phyloP scores from a whole-genome alignment of 1,140 invertebrate species.

The Heliothis virescens region DNA sequence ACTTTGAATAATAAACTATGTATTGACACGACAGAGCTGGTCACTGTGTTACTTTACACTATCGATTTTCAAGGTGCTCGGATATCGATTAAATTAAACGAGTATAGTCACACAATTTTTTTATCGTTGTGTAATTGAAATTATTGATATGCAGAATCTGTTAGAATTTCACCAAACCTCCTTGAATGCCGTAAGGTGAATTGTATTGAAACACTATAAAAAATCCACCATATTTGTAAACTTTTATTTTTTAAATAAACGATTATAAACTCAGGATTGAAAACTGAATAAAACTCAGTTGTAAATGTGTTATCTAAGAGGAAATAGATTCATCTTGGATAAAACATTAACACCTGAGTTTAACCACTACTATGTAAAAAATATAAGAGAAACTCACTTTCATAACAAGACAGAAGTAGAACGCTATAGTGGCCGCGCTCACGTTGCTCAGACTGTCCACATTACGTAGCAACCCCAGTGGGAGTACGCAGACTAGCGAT shows the following conservation, averaged over 20 bases:
- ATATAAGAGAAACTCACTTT: slow-evolving; percentile 89
- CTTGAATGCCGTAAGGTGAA: too few relatives aligned
- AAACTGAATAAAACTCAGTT: too few relatives aligned
- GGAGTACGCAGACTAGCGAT: slow-evolving; percentile 95
- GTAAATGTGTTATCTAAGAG: too few relatives aligned
- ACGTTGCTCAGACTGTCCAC: slow-evolving; percentile 96
- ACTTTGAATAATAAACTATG: too few relatives aligned
- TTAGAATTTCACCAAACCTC: too few relatives aligned
- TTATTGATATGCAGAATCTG: not conserved
- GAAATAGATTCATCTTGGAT: too few relatives aligned
- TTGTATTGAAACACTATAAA: too few relatives aligned
- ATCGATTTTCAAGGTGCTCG: not conserved
- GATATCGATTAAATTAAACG: not conserved
- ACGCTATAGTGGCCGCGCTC: slow-evolving; percentile 95
- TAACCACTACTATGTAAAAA: not conserved
- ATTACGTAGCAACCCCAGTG: slow-evolving; percentile 95
- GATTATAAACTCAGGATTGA: too few relatives aligned
- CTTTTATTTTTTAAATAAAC: too few relatives aligned
- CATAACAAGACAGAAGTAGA: slow-evolving; percentile 95
- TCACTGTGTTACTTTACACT: not conserved
- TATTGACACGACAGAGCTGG: too few relatives aligned
- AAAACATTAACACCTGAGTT: too few relatives aligned
- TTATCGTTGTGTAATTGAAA: not conserved
- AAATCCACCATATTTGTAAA: too few relatives aligned
- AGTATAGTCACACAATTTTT: not conserved